Evolutionary conservation across 2,113 vertebrate species (phyloP), one percentile per base, ranked within the genome.

Genomic region (Austrofundulus limnaeus): DNA sequence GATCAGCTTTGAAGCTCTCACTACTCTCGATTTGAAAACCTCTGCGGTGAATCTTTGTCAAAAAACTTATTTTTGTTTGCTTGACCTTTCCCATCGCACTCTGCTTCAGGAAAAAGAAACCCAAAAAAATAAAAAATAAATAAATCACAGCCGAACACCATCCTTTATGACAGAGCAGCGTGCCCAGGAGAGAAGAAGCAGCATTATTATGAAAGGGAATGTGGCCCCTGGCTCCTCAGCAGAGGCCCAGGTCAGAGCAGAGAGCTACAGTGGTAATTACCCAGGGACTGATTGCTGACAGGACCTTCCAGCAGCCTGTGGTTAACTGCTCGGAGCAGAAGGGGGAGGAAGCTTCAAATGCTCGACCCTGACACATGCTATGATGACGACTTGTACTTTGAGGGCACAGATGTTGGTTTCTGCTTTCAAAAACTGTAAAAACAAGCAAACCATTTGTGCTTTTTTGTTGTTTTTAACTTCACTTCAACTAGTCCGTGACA

Each of bases 241-340:
- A 23, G 49, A 68, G 54, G 70, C 65, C 72, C 54, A 9, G 77
- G 77, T 80, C 72, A 79, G 46, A 77, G 67, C 77, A 59, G 63
- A 68, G 76, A 80, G 77, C 83, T 77, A 71, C 75, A 82, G 83
- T 78, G 62, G 83, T 85, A 81, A 87, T 89, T 89, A 87, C 83
- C 50, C 74, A 56, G 65, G 58, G 77, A 70, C 74, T 82, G 84
- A 88, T 80, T 85, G 82, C 82, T 83, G 80, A 82, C 82, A 84
- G 87, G 76, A 82, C 66, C 85, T 82, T 84, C 85, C 83, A 83
- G 64, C 85, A 81, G 83, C 75, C 83, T 78, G 80, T 80, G 81
- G 85, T 87, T 86, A 84, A 61, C 75, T 78, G 69, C 66, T 77
- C 46, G 75, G 71, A 80, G 81, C 78, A 62, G 70, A 83, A n/a